Evolutionary conservation across 2,797 vertebrate genomes (phyloP).

Genomic region (Intellagama lesueurii): DNA sequence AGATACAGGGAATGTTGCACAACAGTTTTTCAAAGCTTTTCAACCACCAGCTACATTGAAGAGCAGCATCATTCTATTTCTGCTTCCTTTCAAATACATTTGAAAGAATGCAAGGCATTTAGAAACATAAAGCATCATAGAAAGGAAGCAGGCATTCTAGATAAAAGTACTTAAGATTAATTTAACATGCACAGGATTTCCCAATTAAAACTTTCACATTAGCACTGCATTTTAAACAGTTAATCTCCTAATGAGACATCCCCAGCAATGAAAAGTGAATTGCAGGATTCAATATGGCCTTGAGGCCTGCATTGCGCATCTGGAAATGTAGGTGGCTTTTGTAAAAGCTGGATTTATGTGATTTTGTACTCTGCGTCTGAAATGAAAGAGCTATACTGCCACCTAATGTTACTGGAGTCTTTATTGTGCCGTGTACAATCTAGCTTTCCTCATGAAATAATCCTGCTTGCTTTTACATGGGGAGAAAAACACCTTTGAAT

Average conservation of each 20-base stretch:
- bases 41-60: constrained; percentile 22
- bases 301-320: constrained; percentile 74
- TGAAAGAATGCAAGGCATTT: constrained; percentile 52
- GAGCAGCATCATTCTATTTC: constrained; percentile 17
- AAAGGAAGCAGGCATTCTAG: constrained; percentile 70
- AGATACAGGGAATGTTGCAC: constrained; percentile 42
- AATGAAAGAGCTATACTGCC: constrained; percentile 77
- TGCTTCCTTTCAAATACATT: constrained; percentile 47
- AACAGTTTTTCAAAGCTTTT: constrained; percentile 23
- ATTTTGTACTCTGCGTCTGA: background rate
- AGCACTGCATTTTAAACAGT: constrained; percentile 76
- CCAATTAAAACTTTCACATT: constrained; percentile 80
- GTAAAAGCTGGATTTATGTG: constrained; percentile 53
- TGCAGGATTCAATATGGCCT: constrained; percentile 68
- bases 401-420: constrained; percentile 73
- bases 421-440: constrained; percentile 15
- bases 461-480: background rate
- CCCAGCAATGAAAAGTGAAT: constrained; percentile 74
- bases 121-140: constrained; percentile 56
- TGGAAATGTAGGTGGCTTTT: constrained; percentile 59
- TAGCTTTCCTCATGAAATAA: constrained; percentile 5
- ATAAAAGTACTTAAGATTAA: constrained; percentile 79
- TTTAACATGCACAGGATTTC: constrained; percentile 77
- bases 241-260: constrained; percentile 78
- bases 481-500: background rate